Percentiles rank a stretch among this genome's conserved stretches.
Evolutionary conservation across 1,140 invertebrate genomes (phyloP).

Genomic region (Colletes latitarsis): DNA sequence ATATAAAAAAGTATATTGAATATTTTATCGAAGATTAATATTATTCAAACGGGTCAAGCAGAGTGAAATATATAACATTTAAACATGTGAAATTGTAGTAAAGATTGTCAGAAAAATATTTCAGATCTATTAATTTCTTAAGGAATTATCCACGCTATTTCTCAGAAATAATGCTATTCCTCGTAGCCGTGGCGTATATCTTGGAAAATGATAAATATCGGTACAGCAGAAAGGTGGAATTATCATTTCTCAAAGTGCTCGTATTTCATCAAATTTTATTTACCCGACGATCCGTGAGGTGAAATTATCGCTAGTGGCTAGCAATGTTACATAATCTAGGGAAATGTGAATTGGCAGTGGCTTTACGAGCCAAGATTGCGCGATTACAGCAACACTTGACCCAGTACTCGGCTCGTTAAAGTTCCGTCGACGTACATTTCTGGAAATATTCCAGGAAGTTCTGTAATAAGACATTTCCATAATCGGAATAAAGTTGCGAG

Average conservation of each 20-base stretch:
- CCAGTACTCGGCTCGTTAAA: slow-evolving; percentile 40
- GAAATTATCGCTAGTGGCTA: background rate
- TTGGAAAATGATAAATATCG: background rate
- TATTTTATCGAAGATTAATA: too few relatives aligned
- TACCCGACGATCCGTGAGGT: background rate
- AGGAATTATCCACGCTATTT: too few relatives aligned
- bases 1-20: too few relatives aligned
- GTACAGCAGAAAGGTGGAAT: background rate
- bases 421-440: slow-evolving; percentile 23
- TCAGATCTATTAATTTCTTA: too few relatives aligned
- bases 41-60: too few relatives aligned
- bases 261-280: slow-evolving; percentile 22
- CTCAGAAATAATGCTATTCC: background rate
- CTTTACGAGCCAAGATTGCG: slow-evolving; percentile 47
- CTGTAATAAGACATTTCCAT: slow-evolving; percentile 45
- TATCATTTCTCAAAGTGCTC: background rate
- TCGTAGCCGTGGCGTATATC: background rate
- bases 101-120: too few relatives aligned
- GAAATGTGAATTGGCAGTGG: slow-evolving; percentile 43
- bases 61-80: too few relatives aligned
- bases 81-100: too few relatives aligned
- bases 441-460: slow-evolving; percentile 46
- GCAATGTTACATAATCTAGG: slow-evolving; percentile 21
- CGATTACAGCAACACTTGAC: slow-evolving; percentile 48
- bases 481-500: slow-evolving; percentile 27